phyloP scores from a whole-genome alignment of 92 coral and sea anemone species.

The Parazoanthus swiftii region DNA sequence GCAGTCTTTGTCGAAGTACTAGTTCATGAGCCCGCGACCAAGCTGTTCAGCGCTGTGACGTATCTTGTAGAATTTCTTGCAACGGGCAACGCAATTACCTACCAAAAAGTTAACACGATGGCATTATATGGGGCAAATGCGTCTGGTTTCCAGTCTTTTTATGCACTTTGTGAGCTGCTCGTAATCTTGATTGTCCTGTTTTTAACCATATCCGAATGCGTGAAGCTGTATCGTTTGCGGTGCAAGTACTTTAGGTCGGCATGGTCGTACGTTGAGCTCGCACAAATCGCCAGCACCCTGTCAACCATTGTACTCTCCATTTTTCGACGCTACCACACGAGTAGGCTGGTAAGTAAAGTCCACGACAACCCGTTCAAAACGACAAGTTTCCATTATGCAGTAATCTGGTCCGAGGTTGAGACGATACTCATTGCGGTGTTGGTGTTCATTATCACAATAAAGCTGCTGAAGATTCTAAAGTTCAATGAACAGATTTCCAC shows the following conservation, averaged over 20 bases:
- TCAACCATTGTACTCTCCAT: constrained; percentile 81
- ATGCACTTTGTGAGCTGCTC: constrained; percentile 81
- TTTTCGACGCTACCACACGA: constrained; percentile 87
- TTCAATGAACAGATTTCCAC: constrained; percentile 87
- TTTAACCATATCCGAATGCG: constrained; percentile 72
- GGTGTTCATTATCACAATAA: constrained; percentile 78
- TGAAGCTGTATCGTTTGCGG: constrained; percentile 73
- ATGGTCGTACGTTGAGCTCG: constrained; percentile 87
- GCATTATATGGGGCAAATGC: constrained; percentile 81
- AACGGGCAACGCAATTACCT: constrained; percentile 76
- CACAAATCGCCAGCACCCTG: constrained; percentile 70
- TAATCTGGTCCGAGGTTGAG: constrained; percentile 79
- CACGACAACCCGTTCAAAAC: constrained; percentile 82
- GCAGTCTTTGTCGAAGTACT: constrained; percentile 88
- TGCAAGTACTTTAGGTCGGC: constrained; percentile 71
- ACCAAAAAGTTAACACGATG: constrained; percentile 72
- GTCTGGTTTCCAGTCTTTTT: constrained; percentile 67
- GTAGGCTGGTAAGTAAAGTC: constrained; percentile 69
- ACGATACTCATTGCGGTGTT: constrained; percentile 82
- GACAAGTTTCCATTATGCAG: constrained; percentile 91
- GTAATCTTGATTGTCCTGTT: constrained; percentile 69
- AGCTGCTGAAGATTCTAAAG: constrained; percentile 79
- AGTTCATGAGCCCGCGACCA: constrained; percentile 83
- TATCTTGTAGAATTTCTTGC: constrained; percentile 74
- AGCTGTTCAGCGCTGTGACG: constrained; percentile 88